Evolutionary conservation across 1,140 invertebrate species (phyloP).

Genomic region (Hycleus phaleratus): DNA sequence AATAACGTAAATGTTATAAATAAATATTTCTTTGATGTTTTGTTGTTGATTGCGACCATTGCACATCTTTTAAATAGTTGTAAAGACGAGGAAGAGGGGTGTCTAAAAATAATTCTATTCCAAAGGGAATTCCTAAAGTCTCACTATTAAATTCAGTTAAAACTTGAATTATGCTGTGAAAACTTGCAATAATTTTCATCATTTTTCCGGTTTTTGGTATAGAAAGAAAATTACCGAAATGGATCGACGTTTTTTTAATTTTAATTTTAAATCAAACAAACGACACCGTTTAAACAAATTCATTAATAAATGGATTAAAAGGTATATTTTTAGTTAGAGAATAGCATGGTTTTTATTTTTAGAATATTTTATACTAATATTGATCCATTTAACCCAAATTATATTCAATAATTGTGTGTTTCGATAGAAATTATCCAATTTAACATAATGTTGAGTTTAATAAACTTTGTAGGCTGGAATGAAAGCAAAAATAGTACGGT

Average conservation of each 20-base stretch:
- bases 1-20: too few species aligned
- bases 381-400: too few species aligned
- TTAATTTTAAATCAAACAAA: slow-evolving; percentile 24
- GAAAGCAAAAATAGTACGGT: too few species aligned
- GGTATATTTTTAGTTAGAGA: slow-evolving; percentile 7
- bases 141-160: slow-evolving; percentile 10
- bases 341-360: too few species aligned
- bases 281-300: slow-evolving; percentile 24
- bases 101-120: slow-evolving; percentile 22
- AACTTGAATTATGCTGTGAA: slow-evolving; percentile 7
- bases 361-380: too few species aligned
- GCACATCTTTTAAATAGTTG: slow-evolving; percentile 15
- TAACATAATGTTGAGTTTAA: too few species aligned
- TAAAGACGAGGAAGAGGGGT: slow-evolving; percentile 3
- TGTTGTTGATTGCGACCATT: not conserved
- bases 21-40: too few species aligned
- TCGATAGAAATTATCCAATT: too few species aligned
- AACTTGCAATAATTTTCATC: not conserved
- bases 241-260: slow-evolving; percentile 7
- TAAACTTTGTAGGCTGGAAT: too few species aligned
- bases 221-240: slow-evolving; percentile 1
- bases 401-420: too few species aligned
- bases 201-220: not conserved
- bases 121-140: slow-evolving; percentile 23
- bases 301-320: slow-evolving; percentile 31